Evolutionary conservation across 1,140 invertebrate genomes (phyloP).

Genomic region (Aphidius gifuensis): DNA sequence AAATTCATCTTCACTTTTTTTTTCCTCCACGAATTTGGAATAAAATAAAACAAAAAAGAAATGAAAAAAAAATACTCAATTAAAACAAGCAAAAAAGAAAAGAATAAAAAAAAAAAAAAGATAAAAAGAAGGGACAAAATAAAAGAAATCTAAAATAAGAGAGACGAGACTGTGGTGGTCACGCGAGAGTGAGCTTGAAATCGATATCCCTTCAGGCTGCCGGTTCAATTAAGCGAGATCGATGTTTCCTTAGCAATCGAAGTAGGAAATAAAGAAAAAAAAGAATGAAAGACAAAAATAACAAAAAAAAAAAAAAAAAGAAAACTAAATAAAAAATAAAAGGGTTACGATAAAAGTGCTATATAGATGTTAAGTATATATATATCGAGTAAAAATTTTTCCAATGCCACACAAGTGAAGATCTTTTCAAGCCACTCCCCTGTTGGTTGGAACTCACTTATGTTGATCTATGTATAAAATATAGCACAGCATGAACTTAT

Average conservation of each 20-base stretch:
- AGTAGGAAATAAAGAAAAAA: constrained; percentile 12
- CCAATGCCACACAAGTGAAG: too few relatives aligned
- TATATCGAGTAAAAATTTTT: too few relatives aligned
- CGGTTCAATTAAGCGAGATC: constrained; percentile 25
- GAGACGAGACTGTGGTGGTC: constrained; percentile 9
- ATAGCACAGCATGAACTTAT: constrained; percentile 11
- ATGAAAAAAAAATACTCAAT: too few relatives aligned
- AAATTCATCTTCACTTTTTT: constrained; percentile 24
- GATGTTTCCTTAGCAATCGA: constrained; percentile 26
- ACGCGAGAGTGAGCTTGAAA: constrained; percentile 18
- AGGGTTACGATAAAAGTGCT: neutral
- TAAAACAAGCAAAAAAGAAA: neutral
- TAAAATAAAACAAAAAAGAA: neutral
- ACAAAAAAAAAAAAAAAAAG: constrained; percentile 1
- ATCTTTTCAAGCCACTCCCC: constrained; percentile 14
- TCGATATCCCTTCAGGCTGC: constrained; percentile 13
- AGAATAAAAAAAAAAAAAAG: neutral
- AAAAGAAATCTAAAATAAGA: constrained; percentile 9
- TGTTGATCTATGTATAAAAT: neutral
- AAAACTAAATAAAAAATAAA: constrained; percentile 12
- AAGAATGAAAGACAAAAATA: constrained; percentile 6
- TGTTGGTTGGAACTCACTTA: constrained; percentile 1
- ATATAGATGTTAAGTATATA: too few relatives aligned
- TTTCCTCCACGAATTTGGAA: neutral
- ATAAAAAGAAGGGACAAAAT: constrained; percentile 7